Evolutionary conservation across 2,888 invertebrate genomes (phyloP).

Genomic region (Rhagium mordax): DNA sequence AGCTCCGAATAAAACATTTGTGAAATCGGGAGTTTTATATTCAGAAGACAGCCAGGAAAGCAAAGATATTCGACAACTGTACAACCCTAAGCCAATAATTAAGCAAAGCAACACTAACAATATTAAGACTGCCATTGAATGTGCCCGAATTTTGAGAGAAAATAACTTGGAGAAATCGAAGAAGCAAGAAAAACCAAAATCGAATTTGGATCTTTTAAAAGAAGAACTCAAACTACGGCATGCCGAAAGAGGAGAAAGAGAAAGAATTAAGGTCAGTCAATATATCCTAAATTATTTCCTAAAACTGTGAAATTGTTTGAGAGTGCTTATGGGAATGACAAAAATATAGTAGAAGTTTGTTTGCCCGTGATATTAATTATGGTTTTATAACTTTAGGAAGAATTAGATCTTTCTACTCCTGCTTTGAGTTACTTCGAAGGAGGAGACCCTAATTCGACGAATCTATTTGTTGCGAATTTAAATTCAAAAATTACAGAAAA

Average conservation of each 20-base stretch:
- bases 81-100: conserved; percentile 87
- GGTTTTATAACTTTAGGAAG: conserved; percentile 48
- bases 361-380: not conserved
- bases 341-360: no score
- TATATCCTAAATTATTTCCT: no score
- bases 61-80: conserved; percentile 86
- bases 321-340: no score
- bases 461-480: conserved; percentile 96
- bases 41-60: conserved; percentile 88
- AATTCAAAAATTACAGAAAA: conserved; percentile 96
- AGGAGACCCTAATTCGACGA: conserved; percentile 96
- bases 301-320: no score
- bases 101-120: conserved; percentile 67
- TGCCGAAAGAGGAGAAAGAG: conserved; percentile 88
- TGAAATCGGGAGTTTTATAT: conserved; percentile 94
- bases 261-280: conserved; percentile 60
- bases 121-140: conserved; percentile 79
- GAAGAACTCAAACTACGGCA: conserved; percentile 96
- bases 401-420: conserved; percentile 60
- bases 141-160: conserved; percentile 76
- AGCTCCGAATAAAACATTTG: conserved; percentile 77
- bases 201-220: conserved; percentile 96
- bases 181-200: conserved; percentile 90
- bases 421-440: conserved; percentile 83
- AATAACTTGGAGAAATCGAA: conserved; percentile 75